These are phyloP conservation scores for Lycaena phlaeas DNA, from an alignment of 2,888 invertebrate species.

Conservation along the genomic window DNA sequence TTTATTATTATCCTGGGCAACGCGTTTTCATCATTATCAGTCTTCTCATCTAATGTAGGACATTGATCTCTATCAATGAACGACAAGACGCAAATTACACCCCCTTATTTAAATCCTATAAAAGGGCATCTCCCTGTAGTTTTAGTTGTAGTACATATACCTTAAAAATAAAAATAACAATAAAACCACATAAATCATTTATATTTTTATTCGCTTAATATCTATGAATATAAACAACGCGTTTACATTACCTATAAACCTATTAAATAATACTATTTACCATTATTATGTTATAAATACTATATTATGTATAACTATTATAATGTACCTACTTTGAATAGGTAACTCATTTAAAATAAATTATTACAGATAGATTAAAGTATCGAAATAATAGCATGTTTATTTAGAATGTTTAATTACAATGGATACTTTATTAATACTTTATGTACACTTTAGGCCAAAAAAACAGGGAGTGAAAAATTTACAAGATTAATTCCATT, in stretches of 20 bases:
- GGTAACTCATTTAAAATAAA: not conserved
- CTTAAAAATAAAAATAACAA: too few species aligned
- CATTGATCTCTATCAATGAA: too few species aligned
- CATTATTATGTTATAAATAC: not conserved
- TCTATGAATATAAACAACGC: slow-evolving; percentile 13
- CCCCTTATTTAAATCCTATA: too few species aligned
- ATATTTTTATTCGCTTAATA: slow-evolving; percentile 12
- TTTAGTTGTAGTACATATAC: too few species aligned
- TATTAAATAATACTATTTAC: not conserved
- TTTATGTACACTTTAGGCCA: slow-evolving; percentile 10
- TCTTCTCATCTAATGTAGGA: too few species aligned
- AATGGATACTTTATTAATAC: not conserved
- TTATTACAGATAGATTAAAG: too few species aligned
- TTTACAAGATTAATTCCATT: not conserved
- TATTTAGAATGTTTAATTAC: slow-evolving; percentile 6
- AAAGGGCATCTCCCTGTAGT: too few species aligned
- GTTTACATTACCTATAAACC: slow-evolving; percentile 10
- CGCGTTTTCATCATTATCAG: too few species aligned
- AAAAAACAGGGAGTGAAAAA: not conserved
- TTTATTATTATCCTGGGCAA: too few species aligned
- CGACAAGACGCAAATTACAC: too few species aligned
- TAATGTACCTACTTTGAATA: not conserved
- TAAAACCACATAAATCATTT: not conserved
- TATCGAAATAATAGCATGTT: too few species aligned
- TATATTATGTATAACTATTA: not conserved